A percentile compares a stretch with the other conserved stretches of the same genome.
Conservation (phyloP, 1,140 invertebrate genomes). For the Bombus waltoni region DNA sequence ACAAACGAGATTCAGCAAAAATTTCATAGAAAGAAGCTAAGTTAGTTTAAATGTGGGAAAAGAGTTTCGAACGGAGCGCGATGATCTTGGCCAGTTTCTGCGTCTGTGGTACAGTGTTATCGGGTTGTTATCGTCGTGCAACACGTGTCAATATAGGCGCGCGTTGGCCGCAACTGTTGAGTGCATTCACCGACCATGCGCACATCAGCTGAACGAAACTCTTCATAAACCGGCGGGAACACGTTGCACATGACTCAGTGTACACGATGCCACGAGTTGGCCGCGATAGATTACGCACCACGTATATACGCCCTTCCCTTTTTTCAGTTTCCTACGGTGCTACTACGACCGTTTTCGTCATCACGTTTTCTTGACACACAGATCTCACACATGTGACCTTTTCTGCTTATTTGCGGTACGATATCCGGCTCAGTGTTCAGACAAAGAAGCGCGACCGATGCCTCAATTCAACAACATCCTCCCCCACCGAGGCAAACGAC, state of each 20-base stretch:
- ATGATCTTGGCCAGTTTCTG: conserved; percentile 11
- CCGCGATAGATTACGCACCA: conserved; percentile 43
- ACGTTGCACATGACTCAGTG: conserved; percentile 57
- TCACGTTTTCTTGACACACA: conserved; percentile 17
- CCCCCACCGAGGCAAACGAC: neutral
- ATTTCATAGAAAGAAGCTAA: neutral
- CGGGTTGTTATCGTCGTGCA: conserved; percentile 41
- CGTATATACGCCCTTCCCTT: conserved; percentile 36
- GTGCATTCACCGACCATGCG: conserved; percentile 59
- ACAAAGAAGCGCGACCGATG: conserved; percentile 32
- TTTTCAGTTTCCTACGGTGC: conserved; percentile 16
- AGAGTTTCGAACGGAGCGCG: neutral
- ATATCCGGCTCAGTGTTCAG: neutral
- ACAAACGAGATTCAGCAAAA: neutral
- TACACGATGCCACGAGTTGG: conserved; percentile 50
- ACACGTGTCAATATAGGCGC: conserved; percentile 47
- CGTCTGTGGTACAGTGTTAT: conserved; percentile 40
- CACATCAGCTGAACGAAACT: conserved; percentile 29
- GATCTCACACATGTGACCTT: neutral
- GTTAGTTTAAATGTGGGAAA: neutral
- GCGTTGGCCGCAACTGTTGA: conserved; percentile 12
- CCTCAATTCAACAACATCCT: conserved; percentile 1
- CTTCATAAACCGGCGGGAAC: conserved; percentile 57
- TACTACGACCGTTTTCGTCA: neutral
- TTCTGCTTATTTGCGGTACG: neutral